Conservation (phyloP, 1,140 invertebrate genomes). For the Heliconius hewitsoni region DNA sequence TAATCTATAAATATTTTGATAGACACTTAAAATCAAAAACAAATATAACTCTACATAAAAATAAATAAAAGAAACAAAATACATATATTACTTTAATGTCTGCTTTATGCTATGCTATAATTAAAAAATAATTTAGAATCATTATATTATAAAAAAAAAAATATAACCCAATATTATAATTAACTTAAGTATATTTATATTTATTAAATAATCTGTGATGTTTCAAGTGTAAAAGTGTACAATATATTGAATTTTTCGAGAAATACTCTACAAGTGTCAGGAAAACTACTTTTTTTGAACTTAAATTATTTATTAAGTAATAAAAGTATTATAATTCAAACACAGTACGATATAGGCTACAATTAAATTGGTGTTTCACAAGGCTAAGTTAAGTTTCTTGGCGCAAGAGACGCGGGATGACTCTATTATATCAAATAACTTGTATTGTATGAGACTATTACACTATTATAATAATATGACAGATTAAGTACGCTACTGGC, state of each 20-base stretch:
- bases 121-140: constrained; percentile 14
- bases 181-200: constrained; percentile 10
- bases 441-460: not conserved
- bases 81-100: constrained; percentile 19
- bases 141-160: constrained; percentile 12
- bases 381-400: constrained; percentile 12
- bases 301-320: constrained; percentile 24
- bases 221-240: not conserved
- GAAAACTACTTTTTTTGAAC: constrained; percentile 17
- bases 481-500: constrained; percentile 8
- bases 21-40: not conserved
- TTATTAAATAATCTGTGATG: not conserved
- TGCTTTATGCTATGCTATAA: constrained; percentile 18
- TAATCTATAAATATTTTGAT: not conserved
- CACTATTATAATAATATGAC: constrained; percentile 9
- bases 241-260: no score
- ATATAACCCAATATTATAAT: constrained; percentile 5
- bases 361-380: constrained; percentile 22
- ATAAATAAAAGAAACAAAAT: constrained; percentile 13
- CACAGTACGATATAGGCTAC: constrained; percentile 21
- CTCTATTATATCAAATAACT: not conserved
- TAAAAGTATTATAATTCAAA: constrained; percentile 23
- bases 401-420: constrained; percentile 14
- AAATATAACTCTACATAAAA: not conserved
- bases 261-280: not conserved